A percentile compares a stretch with the other conserved stretches of the same genome.
phyloP scores from a whole-genome alignment of 35 echinoderm and acorn worm genomes.

The Amphiura filiformis region DNA sequence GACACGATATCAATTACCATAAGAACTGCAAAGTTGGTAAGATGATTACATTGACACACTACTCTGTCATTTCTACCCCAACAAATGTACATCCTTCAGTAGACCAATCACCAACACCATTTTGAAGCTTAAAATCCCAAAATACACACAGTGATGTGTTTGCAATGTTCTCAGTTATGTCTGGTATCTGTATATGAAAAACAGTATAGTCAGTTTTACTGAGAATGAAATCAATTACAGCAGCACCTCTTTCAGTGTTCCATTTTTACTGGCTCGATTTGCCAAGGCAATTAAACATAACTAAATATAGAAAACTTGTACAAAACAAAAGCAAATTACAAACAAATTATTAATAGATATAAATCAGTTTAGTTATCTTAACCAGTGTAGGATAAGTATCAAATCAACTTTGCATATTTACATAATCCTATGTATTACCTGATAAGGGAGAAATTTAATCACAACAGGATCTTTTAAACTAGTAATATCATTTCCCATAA shows the following conservation, averaged over 20 bases:
- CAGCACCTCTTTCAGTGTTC: background rate
- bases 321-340: background rate
- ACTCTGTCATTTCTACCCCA: constrained; percentile 29
- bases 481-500: background rate
- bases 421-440: too few relatives aligned
- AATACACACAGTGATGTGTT: constrained; percentile 59
- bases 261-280: background rate
- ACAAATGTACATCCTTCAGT: constrained; percentile 49
- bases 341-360: background rate
- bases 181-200: background rate
- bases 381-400: background rate
- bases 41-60: constrained; percentile 75
- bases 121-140: constrained; percentile 76
- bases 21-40: constrained; percentile 89
- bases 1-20: too few relatives aligned
- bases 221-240: background rate
- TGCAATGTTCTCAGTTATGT: background rate
- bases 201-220: background rate
- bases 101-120: constrained; percentile 94
- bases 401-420: too few relatives aligned
- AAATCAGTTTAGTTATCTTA: background rate
- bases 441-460: background rate
- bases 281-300: background rate
- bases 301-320: background rate
- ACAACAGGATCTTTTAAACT: background rate